A percentile compares a stretch with the other conserved stretches of the same genome.
Conservation (phyloP, 2,797 vertebrate genomes). For the Cottoperca gobio region DNA sequence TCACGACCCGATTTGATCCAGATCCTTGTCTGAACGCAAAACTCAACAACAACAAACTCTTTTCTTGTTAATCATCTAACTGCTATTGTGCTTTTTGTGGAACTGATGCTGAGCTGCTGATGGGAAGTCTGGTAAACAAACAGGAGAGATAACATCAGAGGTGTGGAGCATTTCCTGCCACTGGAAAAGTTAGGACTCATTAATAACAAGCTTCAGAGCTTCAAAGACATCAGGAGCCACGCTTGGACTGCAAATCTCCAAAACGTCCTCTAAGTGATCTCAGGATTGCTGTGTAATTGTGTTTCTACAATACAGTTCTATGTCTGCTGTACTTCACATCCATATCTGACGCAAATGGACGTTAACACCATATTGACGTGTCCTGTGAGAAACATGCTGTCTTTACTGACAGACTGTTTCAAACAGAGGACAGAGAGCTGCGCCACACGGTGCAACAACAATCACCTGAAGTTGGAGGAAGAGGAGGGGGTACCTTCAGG, state of each 20-base stretch:
- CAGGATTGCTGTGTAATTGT: background rate
- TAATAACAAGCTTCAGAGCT: conserved; percentile 53
- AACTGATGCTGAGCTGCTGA: too few species aligned
- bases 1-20: conserved; percentile 20
- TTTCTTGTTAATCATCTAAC: background rate
- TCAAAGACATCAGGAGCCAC: conserved; percentile 53
- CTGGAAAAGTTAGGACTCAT: conserved; percentile 50
- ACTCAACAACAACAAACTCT: conserved; percentile 13
- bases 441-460: too few species aligned
- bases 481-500: too few species aligned
- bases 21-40: conserved; percentile 20
- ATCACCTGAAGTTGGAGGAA: too few species aligned
- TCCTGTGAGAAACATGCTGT: too few species aligned
- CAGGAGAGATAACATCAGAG: conserved; percentile 69
- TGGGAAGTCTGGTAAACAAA: conserved; percentile 50
- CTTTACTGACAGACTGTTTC: too few species aligned
- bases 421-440: too few species aligned
- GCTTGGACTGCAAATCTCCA: conserved; percentile 23
- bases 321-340: too few species aligned
- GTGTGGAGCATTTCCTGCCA: conserved; percentile 71
- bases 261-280: background rate
- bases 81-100: conserved; percentile 19
- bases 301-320: too few species aligned
- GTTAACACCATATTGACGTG: too few species aligned
- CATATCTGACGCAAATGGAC: too few species aligned